Evolutionary conservation across 2,113 vertebrate species (phyloP).

Genomic region (Dascyllus trimaculatus): DNA sequence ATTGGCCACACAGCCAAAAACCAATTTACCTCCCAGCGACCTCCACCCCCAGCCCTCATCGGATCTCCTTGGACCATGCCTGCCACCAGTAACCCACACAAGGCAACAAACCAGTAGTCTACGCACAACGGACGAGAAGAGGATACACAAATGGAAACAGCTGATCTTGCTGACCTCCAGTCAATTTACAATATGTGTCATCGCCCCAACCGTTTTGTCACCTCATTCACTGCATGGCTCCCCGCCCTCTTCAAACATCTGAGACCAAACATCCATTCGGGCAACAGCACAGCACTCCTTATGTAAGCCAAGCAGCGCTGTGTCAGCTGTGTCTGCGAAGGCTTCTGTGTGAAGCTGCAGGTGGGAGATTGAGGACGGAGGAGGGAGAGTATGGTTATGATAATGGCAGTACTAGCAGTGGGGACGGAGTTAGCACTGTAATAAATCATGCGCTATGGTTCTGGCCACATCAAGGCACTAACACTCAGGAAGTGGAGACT

Average conservation of each 20-base stretch:
- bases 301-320: conserved; percentile 40
- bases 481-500: conserved; percentile 77
- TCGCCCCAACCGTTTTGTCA: conserved; percentile 33
- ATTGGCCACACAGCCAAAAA: conserved; percentile 71
- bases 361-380: conserved; percentile 48
- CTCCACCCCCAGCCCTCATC: conserved; percentile 31
- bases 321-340: conserved; percentile 63
- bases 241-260: conserved; percentile 42
- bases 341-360: conserved; percentile 52
- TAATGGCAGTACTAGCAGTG: conserved; percentile 67
- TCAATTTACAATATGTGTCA: conserved; percentile 41
- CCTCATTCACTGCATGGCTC: conserved; percentile 17
- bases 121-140: conserved; percentile 19
- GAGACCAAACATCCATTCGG: conserved; percentile 52
- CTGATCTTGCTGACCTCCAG: conserved; percentile 25
- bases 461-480: conserved; percentile 79
- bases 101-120: conserved; percentile 41
- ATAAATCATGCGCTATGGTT: conserved; percentile 77
- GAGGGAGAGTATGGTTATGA: conserved; percentile 52
- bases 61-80: conserved; percentile 15
- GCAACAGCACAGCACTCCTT: conserved; percentile 8
- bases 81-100: conserved; percentile 41
- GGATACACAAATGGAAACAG: conserved; percentile 36
- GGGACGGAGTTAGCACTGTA: conserved; percentile 65
- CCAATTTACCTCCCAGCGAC: conserved; percentile 58